Percentiles rank a stretch among this genome's conserved stretches.
These are phyloP conservation scores for Scyliorhinus canicula DNA, from an alignment of 2,797 vertebrate species.

Conservation along the genomic window DNA sequence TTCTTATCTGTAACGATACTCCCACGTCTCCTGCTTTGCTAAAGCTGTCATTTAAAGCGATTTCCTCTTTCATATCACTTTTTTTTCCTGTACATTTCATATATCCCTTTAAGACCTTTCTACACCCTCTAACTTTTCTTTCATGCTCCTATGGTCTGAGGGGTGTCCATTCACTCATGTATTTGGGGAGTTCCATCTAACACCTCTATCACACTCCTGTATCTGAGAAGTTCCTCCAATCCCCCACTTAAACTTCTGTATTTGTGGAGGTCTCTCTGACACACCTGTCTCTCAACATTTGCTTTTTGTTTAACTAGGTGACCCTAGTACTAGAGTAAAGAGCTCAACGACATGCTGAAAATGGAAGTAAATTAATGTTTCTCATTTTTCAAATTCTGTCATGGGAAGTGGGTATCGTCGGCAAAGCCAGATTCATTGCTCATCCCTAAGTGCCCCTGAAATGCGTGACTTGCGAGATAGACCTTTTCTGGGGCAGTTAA, in stretches of 20 bases:
- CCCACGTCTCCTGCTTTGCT: neutral
- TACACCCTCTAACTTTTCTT: neutral
- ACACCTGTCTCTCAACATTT: neutral
- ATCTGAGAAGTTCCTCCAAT: no score
- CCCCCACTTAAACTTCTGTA: neutral
- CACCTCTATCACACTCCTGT: neutral
- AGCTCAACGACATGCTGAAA: neutral
- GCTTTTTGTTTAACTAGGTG: neutral
- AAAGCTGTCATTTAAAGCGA: neutral
- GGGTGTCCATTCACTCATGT: neutral
- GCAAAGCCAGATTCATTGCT: no score
- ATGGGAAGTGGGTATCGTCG: no score
- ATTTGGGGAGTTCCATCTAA: neutral
- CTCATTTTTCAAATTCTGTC: neutral
- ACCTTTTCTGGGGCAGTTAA: no score
- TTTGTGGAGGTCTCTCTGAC: neutral
- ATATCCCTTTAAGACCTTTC: neutral
- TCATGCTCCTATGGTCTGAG: neutral
- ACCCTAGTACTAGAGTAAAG: neutral
- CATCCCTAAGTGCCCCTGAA: no score
- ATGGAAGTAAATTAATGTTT: neutral
- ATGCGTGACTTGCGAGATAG: no score
- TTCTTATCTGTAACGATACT: neutral
- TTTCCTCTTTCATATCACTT: neutral
- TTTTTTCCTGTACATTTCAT: neutral